These are phyloP conservation scores for Notothenia rossii DNA, from an alignment of 2,113 vertebrate species.

Conservation along the genomic window DNA sequence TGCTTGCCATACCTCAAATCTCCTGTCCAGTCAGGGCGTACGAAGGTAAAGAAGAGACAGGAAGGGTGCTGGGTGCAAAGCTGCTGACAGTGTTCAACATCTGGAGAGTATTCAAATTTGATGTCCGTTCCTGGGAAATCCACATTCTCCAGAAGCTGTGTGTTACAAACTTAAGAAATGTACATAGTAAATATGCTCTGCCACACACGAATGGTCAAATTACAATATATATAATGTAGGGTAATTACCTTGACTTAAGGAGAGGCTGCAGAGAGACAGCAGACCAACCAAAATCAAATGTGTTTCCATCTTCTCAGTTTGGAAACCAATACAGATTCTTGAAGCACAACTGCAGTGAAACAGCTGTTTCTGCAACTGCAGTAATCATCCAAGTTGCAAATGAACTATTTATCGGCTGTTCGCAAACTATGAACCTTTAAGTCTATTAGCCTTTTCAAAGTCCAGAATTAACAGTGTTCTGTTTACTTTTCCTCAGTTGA, in stretches of 20 bases:
- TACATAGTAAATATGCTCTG: not conserved
- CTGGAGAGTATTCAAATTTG: conserved; percentile 51
- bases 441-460: no score
- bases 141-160: conserved; percentile 30
- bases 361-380: not conserved
- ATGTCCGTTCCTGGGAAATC: conserved; percentile 74
- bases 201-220: not conserved
- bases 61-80: conserved; percentile 70
- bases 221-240: not conserved
- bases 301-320: conserved; percentile 37
- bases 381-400: no score
- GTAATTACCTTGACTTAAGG: conserved; percentile 4
- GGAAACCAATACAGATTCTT: not conserved
- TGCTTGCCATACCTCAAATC: conserved; percentile 56
- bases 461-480: no score
- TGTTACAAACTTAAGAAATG: conserved; percentile 53
- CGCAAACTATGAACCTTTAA: no score
- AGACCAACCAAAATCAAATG: conserved; percentile 27
- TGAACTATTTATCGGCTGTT: no score
- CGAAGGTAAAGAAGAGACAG: conserved; percentile 75
- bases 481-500: no score
- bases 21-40: conserved; percentile 58
- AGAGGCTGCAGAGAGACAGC: conserved; percentile 35
- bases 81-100: conserved; percentile 70
- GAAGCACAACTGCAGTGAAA: not conserved